These are phyloP conservation scores for Oophaga pumilio DNA, from an alignment of 2,113 vertebrate species.

Conservation along the genomic window DNA sequence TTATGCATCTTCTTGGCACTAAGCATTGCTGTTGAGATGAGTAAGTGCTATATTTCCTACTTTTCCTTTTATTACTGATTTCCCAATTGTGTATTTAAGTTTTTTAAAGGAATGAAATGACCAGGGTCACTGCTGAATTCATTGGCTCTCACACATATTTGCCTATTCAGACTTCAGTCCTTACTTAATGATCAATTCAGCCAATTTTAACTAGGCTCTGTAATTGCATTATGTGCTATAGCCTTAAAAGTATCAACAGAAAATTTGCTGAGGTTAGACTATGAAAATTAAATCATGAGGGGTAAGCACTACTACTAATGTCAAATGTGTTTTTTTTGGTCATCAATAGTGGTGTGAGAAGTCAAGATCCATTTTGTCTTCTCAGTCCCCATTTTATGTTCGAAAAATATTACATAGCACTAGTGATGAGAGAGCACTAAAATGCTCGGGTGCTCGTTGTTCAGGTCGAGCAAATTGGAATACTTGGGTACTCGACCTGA, in stretches of 20 bases:
- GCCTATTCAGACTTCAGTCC: background rate
- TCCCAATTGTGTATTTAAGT: conserved; percentile 15
- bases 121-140: background rate
- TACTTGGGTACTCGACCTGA: no score
- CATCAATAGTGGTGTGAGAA: background rate
- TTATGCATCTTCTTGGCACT: background rate
- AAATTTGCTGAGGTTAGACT: background rate
- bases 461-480: no score
- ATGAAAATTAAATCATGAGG: background rate
- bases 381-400: no score
- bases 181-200: background rate
- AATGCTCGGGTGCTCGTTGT: no score
- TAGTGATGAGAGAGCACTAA: no score
- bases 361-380: background rate
- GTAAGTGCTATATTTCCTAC: background rate
- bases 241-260: background rate
- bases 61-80: conserved; percentile 5
- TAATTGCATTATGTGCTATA: background rate
- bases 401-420: no score
- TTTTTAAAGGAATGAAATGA: background rate
- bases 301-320: background rate
- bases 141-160: background rate
- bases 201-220: background rate
- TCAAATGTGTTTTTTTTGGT: background rate
- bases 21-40: background rate